Evolutionary conservation across 1,140 invertebrate genomes (phyloP).

Genomic region (Lasioglossum albipes): DNA sequence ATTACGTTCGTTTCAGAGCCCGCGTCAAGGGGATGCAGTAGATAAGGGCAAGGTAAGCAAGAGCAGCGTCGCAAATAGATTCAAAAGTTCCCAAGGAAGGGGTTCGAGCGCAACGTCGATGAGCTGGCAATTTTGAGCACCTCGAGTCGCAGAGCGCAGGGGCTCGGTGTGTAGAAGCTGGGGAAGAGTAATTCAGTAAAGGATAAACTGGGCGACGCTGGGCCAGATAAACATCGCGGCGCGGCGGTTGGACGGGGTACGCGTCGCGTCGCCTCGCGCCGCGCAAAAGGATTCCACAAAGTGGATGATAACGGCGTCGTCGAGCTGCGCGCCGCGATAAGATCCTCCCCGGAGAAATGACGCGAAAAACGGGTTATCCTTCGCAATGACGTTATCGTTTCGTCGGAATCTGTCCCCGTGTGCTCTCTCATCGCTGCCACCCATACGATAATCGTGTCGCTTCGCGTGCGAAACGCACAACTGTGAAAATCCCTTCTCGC

Average conservation of each 20-base stretch:
- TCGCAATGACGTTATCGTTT: background rate
- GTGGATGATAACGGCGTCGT: background rate
- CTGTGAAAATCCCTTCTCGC: too few species aligned
- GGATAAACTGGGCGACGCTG: background rate
- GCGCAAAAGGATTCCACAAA: conserved; percentile 6
- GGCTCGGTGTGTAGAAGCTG: too few species aligned
- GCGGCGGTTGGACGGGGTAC: background rate
- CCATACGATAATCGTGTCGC: background rate
- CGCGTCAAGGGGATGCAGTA: too few species aligned
- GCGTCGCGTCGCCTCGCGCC: background rate
- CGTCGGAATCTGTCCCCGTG: background rate
- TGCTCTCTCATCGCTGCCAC: background rate
- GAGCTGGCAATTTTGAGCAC: too few species aligned
- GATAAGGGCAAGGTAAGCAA: background rate
- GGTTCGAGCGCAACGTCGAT: background rate
- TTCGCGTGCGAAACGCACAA: too few species aligned
- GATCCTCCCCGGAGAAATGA: conserved; percentile 14
- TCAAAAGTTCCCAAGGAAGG: conserved; percentile 1
- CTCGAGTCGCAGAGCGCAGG: conserved; percentile 9
- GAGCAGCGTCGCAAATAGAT: conserved; percentile 5
- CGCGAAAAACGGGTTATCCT: conserved; percentile 23
- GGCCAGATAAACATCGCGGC: conserved; percentile 2
- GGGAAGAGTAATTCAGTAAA: background rate
- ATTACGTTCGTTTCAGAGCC: too few species aligned
- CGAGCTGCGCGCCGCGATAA: conserved; percentile 12